Evolutionary conservation across 2,888 invertebrate genomes (phyloP).

Genomic region (Dicyrtoma fusca): DNA sequence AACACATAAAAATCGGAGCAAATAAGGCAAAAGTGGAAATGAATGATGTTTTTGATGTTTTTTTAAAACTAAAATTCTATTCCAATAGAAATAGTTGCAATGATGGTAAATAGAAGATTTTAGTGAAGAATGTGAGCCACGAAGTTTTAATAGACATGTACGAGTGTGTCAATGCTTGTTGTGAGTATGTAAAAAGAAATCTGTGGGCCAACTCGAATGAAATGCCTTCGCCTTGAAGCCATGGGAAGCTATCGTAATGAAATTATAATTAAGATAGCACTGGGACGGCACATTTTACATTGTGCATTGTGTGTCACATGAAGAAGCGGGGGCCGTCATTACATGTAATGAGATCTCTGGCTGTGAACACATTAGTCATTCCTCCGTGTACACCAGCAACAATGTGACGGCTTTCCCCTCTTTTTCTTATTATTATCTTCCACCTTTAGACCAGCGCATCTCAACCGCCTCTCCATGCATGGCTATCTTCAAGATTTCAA

Average conservation of each 20-base stretch:
- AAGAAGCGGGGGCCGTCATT: constrained; percentile 48
- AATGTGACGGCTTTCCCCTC: constrained; percentile 30
- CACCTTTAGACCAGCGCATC: background rate
- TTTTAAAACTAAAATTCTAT: too few relatives aligned
- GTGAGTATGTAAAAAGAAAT: too few relatives aligned
- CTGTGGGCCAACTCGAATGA: too few relatives aligned
- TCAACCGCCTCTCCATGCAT: background rate
- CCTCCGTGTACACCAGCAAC: constrained; percentile 30
- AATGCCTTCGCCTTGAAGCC: too few relatives aligned
- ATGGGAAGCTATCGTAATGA: constrained; percentile 35
- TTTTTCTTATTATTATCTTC: constrained; percentile 24
- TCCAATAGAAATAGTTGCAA: too few relatives aligned
- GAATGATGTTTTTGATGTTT: too few relatives aligned
- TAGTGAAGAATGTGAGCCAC: too few relatives aligned
- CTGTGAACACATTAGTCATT: constrained; percentile 51
- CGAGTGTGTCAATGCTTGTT: too few relatives aligned
- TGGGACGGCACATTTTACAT: constrained; percentile 37
- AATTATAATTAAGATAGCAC: constrained; percentile 50
- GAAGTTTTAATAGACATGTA: too few relatives aligned
- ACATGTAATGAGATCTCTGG: constrained; percentile 50
- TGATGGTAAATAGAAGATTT: too few relatives aligned
- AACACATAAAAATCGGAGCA: too few relatives aligned
- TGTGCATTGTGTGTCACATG: constrained; percentile 43
- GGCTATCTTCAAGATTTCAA: constrained; percentile 2
- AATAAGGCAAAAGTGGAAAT: too few relatives aligned